A percentile compares a stretch with the other conserved stretches of the same genome.
Conservation (phyloP, 2,797 vertebrate genomes). For the Microchirus variegatus region DNA sequence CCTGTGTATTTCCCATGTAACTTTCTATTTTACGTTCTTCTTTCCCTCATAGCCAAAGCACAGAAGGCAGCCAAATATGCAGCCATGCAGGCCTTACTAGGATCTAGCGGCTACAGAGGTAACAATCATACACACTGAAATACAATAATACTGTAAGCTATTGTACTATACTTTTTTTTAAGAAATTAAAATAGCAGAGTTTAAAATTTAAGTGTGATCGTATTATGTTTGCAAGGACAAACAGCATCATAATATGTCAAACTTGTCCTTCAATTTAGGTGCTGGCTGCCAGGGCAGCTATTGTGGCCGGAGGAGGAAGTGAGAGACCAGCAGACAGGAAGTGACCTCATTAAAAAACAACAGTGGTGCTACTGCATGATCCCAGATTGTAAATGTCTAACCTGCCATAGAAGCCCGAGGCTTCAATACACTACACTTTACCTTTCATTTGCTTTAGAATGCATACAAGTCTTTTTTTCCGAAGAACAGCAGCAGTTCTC, state of each 20-base stretch:
- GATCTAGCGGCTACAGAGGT: slow-evolving; percentile 80
- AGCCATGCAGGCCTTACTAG: slow-evolving; percentile 78
- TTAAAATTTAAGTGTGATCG: no score
- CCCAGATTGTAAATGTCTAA: slow-evolving; percentile 85
- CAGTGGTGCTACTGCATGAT: slow-evolving; percentile 95
- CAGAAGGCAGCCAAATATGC: slow-evolving; percentile 81
- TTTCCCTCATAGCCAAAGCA: slow-evolving; percentile 70
- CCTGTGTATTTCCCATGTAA: background rate
- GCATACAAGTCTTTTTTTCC: slow-evolving; percentile 23
- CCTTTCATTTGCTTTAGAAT: slow-evolving; percentile 17
- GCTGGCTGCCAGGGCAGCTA: slow-evolving; percentile 88
- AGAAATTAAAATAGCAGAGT: background rate
- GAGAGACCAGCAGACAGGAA: slow-evolving; percentile 76
- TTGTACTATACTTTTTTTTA: background rate
- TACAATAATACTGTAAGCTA: background rate
- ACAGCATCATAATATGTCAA: no score
- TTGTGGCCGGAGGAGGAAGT: slow-evolving; percentile 94
- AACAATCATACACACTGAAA: slow-evolving; percentile 10
- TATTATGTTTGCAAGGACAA: no score
- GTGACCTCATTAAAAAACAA: slow-evolving; percentile 91
- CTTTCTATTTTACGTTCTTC: slow-evolving; percentile 12
- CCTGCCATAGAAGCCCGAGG: slow-evolving; percentile 47
- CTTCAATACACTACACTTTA: slow-evolving; percentile 44
- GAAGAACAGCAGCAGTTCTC: slow-evolving; percentile 41
- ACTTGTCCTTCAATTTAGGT: slow-evolving; percentile 73